A percentile compares a stretch with the other conserved stretches of the same genome.
Conservation (phyloP, 2,888 invertebrate species). For the Heliconius aoede region DNA sequence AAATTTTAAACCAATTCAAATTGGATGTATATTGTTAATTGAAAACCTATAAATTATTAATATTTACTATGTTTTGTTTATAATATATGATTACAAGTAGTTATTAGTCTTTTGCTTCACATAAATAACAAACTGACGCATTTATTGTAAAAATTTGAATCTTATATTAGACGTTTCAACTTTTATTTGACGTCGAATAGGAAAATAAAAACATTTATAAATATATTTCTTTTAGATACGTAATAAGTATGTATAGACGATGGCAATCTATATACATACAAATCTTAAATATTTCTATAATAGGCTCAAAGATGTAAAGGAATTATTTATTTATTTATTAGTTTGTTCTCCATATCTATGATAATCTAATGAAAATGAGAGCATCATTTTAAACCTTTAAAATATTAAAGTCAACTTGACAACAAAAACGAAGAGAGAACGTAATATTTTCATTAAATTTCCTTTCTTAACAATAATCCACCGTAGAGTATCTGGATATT, state of each 20-base stretch:
- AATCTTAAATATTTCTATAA: neutral
- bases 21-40: neutral
- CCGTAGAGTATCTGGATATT: constrained; percentile 1
- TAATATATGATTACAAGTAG: neutral
- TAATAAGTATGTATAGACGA: too few relatives aligned
- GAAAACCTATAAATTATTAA: constrained; percentile 6
- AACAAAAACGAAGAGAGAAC: neutral
- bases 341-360: neutral
- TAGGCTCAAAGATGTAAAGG: neutral
- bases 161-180: too few relatives aligned
- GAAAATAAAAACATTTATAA: too few relatives aligned
- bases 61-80: neutral
- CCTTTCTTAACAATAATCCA: constrained; percentile 12
- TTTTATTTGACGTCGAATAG: too few relatives aligned
- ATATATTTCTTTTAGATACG: too few relatives aligned
- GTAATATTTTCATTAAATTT: constrained; percentile 20
- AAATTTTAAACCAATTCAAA: constrained; percentile 12
- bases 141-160: too few relatives aligned
- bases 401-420: neutral
- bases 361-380: neutral
- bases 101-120: neutral
- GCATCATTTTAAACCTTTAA: neutral
- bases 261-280: neutral
- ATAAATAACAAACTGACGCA: neutral
- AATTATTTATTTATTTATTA: too few relatives aligned